Percentiles rank a stretch among this genome's conserved stretches.
phyloP scores from a whole-genome alignment of 1,140 invertebrate genomes.

The Drosophila ananassae region DNA sequence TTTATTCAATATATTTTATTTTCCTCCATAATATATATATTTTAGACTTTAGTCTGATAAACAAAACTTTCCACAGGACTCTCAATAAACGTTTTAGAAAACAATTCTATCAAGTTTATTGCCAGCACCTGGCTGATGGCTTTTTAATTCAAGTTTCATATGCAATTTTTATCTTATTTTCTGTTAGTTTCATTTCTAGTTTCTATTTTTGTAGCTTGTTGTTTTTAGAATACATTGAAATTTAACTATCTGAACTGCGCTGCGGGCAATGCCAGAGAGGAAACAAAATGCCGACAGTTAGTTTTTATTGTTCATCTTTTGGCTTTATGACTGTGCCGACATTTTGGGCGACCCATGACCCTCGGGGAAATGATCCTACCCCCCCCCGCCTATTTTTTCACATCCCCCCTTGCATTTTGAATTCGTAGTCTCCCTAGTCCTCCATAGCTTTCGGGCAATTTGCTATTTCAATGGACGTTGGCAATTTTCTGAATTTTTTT shows the following conservation, averaged over 20 bases:
- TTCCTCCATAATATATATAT: too few relatives aligned
- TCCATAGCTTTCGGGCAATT: constrained; percentile 43
- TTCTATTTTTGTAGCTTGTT: not conserved
- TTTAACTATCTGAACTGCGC: constrained; percentile 8
- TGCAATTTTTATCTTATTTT: constrained; percentile 1
- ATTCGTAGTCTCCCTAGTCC: not conserved
- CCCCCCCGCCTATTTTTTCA: not conserved
- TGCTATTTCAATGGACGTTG: constrained; percentile 70
- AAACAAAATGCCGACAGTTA: constrained; percentile 66
- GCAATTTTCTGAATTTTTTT: constrained; percentile 51
- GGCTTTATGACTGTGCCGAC: constrained; percentile 65
- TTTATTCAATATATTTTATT: too few relatives aligned
- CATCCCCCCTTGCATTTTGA: too few relatives aligned
- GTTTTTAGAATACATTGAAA: constrained; percentile 6
- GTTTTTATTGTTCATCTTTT: constrained; percentile 68
- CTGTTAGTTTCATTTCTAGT: not conserved
- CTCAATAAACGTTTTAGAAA: not conserved
- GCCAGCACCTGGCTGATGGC: not conserved
- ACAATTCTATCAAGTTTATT: not conserved
- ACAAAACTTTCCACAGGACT: not conserved
- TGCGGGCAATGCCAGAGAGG: constrained; percentile 7
- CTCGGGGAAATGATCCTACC: constrained; percentile 3
- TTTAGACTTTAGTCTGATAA: not conserved
- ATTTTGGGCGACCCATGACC: constrained; percentile 41
- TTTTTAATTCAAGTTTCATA: constrained; percentile 15